These are phyloP conservation scores for Maniola hyperantus DNA, from an alignment of 2,888 invertebrate species.

Conservation along the genomic window DNA sequence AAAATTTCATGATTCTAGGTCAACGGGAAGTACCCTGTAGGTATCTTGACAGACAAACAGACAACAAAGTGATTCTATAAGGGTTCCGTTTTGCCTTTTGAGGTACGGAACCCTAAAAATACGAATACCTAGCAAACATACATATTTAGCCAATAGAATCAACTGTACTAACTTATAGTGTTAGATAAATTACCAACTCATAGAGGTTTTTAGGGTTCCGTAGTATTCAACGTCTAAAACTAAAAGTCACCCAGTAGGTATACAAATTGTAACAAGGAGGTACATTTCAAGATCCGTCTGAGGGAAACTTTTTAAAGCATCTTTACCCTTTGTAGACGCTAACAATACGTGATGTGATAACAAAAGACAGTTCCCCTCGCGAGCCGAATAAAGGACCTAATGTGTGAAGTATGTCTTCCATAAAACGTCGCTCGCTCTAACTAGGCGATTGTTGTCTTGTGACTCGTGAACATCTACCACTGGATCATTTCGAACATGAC, in stretches of 20 bases:
- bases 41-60: no score
- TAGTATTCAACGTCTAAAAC: no score
- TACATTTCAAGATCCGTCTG: slow-evolving; percentile 19
- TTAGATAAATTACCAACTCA: no score
- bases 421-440: slow-evolving; percentile 17
- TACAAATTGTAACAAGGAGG: neutral
- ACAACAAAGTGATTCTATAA: no score
- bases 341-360: slow-evolving; percentile 36
- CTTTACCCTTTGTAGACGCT: slow-evolving; percentile 21
- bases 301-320: slow-evolving; percentile 14
- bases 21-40: no score
- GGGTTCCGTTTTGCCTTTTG: no score
- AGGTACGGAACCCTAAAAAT: no score
- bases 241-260: neutral
- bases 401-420: slow-evolving; percentile 25
- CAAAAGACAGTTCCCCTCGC: slow-evolving; percentile 34
- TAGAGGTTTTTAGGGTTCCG: no score
- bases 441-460: slow-evolving; percentile 3
- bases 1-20: no score
- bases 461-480: neutral
- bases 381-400: slow-evolving; percentile 25
- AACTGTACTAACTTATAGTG: no score
- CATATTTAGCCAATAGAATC: no score
- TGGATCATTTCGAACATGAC: neutral
- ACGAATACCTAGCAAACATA: no score